These are phyloP conservation scores for Eciton burchellii DNA, from an alignment of 1,140 invertebrate genomes.

Conservation along the genomic window DNA sequence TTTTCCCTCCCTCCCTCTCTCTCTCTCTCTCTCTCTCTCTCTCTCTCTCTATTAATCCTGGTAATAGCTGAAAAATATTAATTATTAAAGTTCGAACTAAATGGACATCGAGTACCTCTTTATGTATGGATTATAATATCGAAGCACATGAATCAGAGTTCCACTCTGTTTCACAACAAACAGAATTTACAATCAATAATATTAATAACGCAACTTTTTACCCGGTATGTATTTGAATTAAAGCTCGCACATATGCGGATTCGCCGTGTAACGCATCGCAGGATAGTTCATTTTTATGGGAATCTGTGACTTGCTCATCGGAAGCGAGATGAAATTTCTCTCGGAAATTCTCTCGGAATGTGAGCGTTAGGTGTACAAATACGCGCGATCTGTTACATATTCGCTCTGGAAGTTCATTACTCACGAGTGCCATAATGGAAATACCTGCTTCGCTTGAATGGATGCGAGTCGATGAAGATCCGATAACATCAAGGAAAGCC, in stretches of 20 bases:
- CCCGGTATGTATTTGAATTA: background rate
- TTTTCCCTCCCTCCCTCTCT: no score
- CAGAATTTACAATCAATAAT: no score
- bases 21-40: background rate
- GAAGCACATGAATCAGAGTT: no score
- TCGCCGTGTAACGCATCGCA: background rate
- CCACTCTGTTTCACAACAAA: no score
- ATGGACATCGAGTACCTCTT: no score
- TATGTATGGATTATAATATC: no score
- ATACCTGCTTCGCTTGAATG: conserved; percentile 10
- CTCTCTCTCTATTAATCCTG: no score
- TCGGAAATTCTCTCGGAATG: background rate
- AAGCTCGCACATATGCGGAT: background rate
- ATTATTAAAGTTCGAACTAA: no score
- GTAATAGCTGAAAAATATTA: no score
- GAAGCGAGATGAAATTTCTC: background rate
- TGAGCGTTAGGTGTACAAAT: background rate
- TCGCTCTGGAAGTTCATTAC: conserved; percentile 28
- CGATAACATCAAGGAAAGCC: conserved; percentile 17
- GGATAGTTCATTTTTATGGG: background rate
- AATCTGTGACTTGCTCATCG: background rate
- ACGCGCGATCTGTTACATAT: background rate
- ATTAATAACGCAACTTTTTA: no score
- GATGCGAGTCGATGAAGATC: conserved; percentile 19
- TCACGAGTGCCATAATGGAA: conserved; percentile 17